Conservation (phyloP, 2,113 vertebrate genomes). For the Patagioenas fasciata region DNA sequence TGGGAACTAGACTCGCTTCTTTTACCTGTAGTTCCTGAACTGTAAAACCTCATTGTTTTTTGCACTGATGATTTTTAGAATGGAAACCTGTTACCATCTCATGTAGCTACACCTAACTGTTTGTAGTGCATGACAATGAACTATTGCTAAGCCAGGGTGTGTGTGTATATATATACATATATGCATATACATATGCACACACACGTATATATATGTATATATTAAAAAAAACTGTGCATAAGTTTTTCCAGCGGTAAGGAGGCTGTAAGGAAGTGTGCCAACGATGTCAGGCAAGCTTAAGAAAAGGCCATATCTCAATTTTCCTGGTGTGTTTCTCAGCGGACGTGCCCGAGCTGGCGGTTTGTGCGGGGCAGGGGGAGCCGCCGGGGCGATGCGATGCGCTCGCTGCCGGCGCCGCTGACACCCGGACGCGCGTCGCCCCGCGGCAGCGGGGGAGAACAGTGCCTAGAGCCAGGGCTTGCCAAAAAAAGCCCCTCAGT, state of each 20-base stretch:
- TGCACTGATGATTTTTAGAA: slow-evolving; percentile 85
- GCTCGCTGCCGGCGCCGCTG: neutral
- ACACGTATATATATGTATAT: neutral
- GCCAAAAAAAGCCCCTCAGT: neutral
- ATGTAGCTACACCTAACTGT: slow-evolving; percentile 73
- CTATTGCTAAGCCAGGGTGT: slow-evolving; percentile 73
- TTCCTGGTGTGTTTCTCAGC: slow-evolving; percentile 41
- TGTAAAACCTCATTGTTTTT: slow-evolving; percentile 89
- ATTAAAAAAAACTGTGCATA: slow-evolving; percentile 18
- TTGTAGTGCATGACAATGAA: slow-evolving; percentile 79
- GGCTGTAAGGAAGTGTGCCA: slow-evolving; percentile 69
- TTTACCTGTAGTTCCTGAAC: slow-evolving; percentile 83
- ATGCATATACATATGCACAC: neutral
- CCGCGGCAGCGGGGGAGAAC: neutral
- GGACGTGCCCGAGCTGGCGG: neutral
- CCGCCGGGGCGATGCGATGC: neutral
- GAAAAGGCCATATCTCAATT: slow-evolving; percentile 66
- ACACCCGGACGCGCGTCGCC: neutral
- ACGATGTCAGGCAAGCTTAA: slow-evolving; percentile 22
- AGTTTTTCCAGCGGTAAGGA: slow-evolving; percentile 57
- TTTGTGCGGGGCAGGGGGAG: neutral
- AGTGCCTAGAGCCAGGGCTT: slow-evolving; percentile 28
- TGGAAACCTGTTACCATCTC: slow-evolving; percentile 79
- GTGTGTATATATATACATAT: neutral
- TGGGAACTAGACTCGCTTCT: slow-evolving; percentile 66